These are phyloP conservation scores for Bilobella aurantiaca DNA, from an alignment of 1,140 invertebrate genomes.

Conservation along the genomic window DNA sequence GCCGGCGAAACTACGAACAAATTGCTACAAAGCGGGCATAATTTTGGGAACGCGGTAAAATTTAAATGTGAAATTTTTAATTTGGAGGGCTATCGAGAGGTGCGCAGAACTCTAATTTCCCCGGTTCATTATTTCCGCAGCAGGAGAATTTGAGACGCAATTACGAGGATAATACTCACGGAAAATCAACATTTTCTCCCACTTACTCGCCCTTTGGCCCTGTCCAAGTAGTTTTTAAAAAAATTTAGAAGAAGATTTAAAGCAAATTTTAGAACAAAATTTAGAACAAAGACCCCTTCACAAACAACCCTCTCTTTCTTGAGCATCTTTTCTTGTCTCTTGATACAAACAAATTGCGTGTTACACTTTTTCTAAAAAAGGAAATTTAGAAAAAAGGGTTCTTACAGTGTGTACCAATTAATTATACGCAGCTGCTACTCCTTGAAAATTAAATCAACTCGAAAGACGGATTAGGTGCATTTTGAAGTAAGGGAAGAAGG, in stretches of 20 bases:
- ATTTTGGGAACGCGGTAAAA: too few relatives aligned
- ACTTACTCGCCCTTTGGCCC: neutral
- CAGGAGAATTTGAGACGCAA: neutral
- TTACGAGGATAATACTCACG: neutral
- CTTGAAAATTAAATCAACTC: too few relatives aligned
- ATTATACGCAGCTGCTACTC: neutral
- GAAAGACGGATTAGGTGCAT: too few relatives aligned
- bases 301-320: too few relatives aligned
- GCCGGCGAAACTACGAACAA: too few relatives aligned
- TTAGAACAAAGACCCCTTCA: too few relatives aligned
- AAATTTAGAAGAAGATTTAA: neutral
- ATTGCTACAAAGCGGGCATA: too few relatives aligned
- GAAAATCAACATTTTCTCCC: neutral
- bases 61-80: neutral
- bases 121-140: neutral
- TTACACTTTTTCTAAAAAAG: too few relatives aligned
- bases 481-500: too few relatives aligned
- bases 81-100: neutral
- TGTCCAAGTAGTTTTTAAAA: neutral
- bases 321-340: too few relatives aligned
- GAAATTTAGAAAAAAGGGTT: neutral
- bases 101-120: neutral
- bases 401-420: neutral
- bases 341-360: too few relatives aligned
- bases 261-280: neutral